phyloP scores from a whole-genome alignment of 1,140 invertebrate genomes.

The Cotesia chilonis region DNA sequence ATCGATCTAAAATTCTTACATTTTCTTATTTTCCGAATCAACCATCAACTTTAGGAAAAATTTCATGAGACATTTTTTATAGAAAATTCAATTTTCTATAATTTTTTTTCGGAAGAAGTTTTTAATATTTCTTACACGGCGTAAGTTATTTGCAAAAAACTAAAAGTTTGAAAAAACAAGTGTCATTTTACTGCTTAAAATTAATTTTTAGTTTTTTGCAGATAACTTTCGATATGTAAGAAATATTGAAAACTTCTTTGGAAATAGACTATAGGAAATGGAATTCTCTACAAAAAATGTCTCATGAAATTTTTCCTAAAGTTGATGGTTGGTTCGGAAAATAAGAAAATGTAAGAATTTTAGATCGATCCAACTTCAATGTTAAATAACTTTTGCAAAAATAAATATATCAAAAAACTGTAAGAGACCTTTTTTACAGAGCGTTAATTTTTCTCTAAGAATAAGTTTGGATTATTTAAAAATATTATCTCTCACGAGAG shows the following conservation, averaged over 20 bases:
- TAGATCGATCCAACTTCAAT: background rate
- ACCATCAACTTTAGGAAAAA: conserved; percentile 11
- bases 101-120: background rate
- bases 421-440: background rate
- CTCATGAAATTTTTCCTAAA: conserved; percentile 1
- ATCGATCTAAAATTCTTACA: conserved; percentile 3
- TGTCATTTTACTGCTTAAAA: background rate
- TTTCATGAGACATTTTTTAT: background rate
- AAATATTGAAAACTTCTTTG: too few species aligned
- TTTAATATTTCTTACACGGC: background rate
- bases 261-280: too few species aligned
- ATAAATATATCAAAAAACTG: conserved; percentile 8
- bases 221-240: too few species aligned
- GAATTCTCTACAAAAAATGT: too few species aligned
- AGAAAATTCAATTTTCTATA: too few species aligned
- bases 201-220: background rate
- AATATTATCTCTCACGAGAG: background rate
- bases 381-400: conserved; percentile 13
- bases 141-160: conserved; percentile 2
- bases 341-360: conserved; percentile 17
- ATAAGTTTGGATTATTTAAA: background rate
- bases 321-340: conserved; percentile 1
- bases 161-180: background rate
- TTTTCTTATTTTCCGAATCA: conserved; percentile 10
- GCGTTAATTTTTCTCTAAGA: background rate